A percentile compares a stretch with the other conserved stretches of the same genome.
These are phyloP conservation scores for Sebastes minor DNA, from an alignment of 2,797 vertebrate genomes.

Conservation along the genomic window DNA sequence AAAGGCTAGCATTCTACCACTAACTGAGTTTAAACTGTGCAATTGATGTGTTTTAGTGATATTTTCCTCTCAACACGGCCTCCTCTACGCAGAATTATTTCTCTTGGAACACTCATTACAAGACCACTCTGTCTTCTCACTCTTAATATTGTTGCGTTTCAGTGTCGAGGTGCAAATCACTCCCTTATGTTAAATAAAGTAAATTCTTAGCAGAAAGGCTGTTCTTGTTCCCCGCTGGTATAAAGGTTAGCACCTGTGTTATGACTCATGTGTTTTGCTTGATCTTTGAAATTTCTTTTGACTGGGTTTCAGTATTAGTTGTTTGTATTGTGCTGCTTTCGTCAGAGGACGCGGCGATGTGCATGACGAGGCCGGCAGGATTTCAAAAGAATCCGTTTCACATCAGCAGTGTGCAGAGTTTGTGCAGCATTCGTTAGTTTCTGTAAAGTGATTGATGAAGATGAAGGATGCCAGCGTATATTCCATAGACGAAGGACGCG, in stretches of 20 bases:
- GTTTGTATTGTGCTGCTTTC: conserved; percentile 50
- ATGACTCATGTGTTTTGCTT: conserved; percentile 62
- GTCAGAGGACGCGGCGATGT: conserved; percentile 43
- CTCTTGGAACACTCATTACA: conserved; percentile 58
- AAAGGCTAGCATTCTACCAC: neutral
- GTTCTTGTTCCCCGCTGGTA: conserved; percentile 7
- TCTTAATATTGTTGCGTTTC: conserved; percentile 58
- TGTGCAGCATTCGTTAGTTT: conserved; percentile 30
- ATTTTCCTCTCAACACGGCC: conserved; percentile 1
- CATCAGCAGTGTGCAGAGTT: conserved; percentile 13
- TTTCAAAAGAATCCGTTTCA: conserved; percentile 41
- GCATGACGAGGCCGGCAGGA: conserved; percentile 13
- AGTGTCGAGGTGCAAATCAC: conserved; percentile 29
- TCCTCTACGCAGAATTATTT: conserved; percentile 34
- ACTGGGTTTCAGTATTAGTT: conserved; percentile 70
- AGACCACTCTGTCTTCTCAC: conserved; percentile 54
- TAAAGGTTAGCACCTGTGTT: conserved; percentile 54
- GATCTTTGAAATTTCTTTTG: conserved; percentile 66
- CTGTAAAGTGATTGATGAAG: conserved; percentile 1
- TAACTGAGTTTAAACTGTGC: neutral
- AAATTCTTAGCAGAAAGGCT: conserved; percentile 40
- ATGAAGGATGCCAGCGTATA: neutral
- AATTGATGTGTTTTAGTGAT: conserved; percentile 6
- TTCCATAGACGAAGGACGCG: conserved; percentile 3
- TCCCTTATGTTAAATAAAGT: conserved; percentile 35